Conservation (phyloP, 1,140 invertebrate genomes). For the Coptotermes formosanus region DNA sequence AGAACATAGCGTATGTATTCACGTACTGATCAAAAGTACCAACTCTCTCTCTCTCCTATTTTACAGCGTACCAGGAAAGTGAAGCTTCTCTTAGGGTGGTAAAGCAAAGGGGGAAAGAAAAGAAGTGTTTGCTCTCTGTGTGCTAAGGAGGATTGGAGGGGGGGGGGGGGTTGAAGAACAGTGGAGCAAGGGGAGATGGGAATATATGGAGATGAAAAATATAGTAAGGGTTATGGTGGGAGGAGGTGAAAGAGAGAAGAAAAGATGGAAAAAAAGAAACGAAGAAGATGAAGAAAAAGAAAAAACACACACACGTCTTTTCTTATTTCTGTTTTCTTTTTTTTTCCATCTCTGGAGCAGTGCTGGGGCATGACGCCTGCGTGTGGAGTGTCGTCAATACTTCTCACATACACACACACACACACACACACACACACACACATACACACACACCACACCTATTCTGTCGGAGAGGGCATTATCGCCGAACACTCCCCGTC, state of each 20-base stretch:
- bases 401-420: slow-evolving; percentile 20
- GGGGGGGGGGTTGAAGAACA: not conserved
- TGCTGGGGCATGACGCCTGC: slow-evolving; percentile 24
- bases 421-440: not conserved
- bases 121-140: not conserved
- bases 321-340: slow-evolving; percentile 16
- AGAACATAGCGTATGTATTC: no score
- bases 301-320: slow-evolving; percentile 21
- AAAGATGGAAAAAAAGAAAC: not conserved
- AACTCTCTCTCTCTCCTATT: not conserved
- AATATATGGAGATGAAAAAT: slow-evolving; percentile 24
- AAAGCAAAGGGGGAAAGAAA: not conserved
- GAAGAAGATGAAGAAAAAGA: not conserved
- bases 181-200: not conserved
- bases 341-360: not conserved
- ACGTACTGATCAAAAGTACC: not conserved
- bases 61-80: not conserved
- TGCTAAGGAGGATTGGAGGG: not conserved
- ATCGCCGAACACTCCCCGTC: not conserved
- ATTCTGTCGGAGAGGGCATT: slow-evolving; percentile 6
- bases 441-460: not conserved
- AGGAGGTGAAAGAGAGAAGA: not conserved
- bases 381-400: slow-evolving; percentile 22
- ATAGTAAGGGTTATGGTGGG: slow-evolving; percentile 7
- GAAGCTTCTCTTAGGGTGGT: not conserved